A percentile compares a stretch with the other conserved stretches of the same genome.
Conservation (phyloP, 2,113 vertebrate species). For the Tympanuchus pallidicinctus region DNA sequence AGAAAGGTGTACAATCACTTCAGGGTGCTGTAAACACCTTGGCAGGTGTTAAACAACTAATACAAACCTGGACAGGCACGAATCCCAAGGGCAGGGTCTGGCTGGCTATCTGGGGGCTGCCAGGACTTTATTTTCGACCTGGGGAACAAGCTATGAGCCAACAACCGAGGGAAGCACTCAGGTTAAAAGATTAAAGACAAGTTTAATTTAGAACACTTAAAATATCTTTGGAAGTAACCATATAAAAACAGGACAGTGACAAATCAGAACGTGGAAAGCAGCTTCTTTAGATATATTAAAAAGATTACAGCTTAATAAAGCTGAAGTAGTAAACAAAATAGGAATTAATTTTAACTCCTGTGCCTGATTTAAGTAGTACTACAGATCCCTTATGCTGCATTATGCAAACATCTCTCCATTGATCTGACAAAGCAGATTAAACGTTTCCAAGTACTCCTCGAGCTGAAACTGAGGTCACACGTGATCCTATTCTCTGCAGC, state of each 20-base stretch:
- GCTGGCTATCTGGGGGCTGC: background rate
- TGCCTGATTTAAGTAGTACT: slow-evolving; percentile 1
- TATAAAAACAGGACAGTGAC: background rate
- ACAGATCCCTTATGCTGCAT: background rate
- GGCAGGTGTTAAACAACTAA: background rate
- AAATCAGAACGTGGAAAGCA: background rate
- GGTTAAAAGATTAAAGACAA: background rate
- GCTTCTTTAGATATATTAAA: background rate
- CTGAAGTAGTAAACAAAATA: background rate
- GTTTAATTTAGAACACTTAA: background rate
- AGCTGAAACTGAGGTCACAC: background rate
- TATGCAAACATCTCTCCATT: slow-evolving; percentile 26
- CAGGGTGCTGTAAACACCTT: background rate
- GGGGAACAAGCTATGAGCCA: no score
- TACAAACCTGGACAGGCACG: fast-evolving
- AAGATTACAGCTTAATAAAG: background rate
- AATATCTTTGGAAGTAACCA: background rate
- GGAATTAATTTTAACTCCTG: slow-evolving; percentile 3
- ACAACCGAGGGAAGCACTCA: background rate
- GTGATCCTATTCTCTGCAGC: background rate
- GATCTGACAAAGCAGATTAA: slow-evolving; percentile 43
- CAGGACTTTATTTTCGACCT: background rate
- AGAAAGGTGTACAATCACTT: background rate
- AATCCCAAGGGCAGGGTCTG: background rate
- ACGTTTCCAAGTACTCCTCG: slow-evolving; percentile 11